These are phyloP conservation scores for Orussus abietinus DNA, from an alignment of 1,140 invertebrate species.

Conservation along the genomic window DNA sequence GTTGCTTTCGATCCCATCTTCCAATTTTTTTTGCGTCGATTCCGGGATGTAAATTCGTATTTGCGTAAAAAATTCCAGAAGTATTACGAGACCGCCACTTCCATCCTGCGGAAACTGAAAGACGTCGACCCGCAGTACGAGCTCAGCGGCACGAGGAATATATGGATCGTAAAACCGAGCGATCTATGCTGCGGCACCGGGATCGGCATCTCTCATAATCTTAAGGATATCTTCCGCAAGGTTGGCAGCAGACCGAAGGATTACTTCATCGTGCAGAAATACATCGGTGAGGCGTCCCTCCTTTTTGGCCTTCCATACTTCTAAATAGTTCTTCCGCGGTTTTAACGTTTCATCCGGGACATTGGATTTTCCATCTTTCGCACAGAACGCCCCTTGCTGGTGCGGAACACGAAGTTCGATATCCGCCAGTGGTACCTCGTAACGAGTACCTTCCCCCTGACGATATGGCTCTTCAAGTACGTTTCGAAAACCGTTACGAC, in stretches of 20 bases:
- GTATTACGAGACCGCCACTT: slow-evolving; percentile 35
- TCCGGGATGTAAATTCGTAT: slow-evolving; percentile 5
- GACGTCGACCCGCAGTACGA: slow-evolving; percentile 62
- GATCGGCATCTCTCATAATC: slow-evolving; percentile 66
- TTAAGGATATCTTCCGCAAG: slow-evolving; percentile 67
- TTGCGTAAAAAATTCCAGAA: slow-evolving; percentile 20
- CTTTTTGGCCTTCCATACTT: slow-evolving; percentile 8
- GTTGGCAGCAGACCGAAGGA: slow-evolving; percentile 57
- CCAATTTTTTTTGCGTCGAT: too few relatives aligned
- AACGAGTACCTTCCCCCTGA: slow-evolving; percentile 74
- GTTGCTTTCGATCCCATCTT: too few relatives aligned
- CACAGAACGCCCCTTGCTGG: slow-evolving; percentile 75
- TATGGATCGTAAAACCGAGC: slow-evolving; percentile 92
- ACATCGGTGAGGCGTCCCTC: slow-evolving; percentile 68
- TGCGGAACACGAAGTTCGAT: slow-evolving; percentile 89
- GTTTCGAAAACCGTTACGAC: too few relatives aligned
- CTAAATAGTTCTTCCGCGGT: slow-evolving; percentile 34
- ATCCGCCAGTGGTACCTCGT: slow-evolving; percentile 88
- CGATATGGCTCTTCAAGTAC: slow-evolving; percentile 87
- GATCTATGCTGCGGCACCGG: slow-evolving; percentile 81
- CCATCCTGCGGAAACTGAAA: slow-evolving; percentile 57
- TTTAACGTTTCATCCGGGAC: too few relatives aligned
- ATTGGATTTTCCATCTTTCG: too few relatives aligned
- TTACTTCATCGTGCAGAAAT: slow-evolving; percentile 87
- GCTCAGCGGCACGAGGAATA: slow-evolving; percentile 76